A percentile compares a stretch with the other conserved stretches of the same genome.
Evolutionary conservation across 2,113 vertebrate genomes (phyloP).

Genomic region (Pristiophorus japonicus): DNA sequence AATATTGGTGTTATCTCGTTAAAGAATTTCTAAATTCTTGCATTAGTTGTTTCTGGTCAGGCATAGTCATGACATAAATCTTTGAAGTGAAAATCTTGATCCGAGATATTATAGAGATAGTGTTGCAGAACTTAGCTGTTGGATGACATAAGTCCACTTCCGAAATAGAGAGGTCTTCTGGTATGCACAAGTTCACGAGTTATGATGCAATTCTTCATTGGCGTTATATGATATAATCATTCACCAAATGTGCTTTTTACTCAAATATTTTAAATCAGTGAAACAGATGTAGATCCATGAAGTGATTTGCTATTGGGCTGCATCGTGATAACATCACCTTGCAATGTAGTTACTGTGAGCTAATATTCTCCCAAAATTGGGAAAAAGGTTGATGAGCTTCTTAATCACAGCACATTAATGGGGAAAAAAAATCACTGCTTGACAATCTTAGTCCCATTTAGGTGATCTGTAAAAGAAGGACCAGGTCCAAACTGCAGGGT

Average conservation of each 20-base stretch:
- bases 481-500: too few species aligned
- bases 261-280: not conserved
- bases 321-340: not conserved
- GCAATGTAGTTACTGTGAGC: not conserved
- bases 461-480: not conserved
- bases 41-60: not conserved
- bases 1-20: too few species aligned
- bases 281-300: not conserved
- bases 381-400: not conserved
- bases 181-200: not conserved
- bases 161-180: not conserved
- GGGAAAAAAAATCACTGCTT: not conserved
- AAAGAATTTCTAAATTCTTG: not conserved
- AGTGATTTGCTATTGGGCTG: not conserved
- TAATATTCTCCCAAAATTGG: not conserved
- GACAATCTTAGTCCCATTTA: not conserved
- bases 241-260: not conserved
- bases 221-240: not conserved
- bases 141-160: not conserved
- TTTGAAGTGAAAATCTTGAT: too few species aligned
- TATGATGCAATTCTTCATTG: not conserved
- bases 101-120: not conserved
- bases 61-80: too few species aligned
- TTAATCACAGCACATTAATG: not conserved
- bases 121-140: not conserved